Percentiles rank a stretch among this genome's conserved stretches.
Conservation (phyloP, 2,888 invertebrate genomes). For the Athalia circularis region DNA sequence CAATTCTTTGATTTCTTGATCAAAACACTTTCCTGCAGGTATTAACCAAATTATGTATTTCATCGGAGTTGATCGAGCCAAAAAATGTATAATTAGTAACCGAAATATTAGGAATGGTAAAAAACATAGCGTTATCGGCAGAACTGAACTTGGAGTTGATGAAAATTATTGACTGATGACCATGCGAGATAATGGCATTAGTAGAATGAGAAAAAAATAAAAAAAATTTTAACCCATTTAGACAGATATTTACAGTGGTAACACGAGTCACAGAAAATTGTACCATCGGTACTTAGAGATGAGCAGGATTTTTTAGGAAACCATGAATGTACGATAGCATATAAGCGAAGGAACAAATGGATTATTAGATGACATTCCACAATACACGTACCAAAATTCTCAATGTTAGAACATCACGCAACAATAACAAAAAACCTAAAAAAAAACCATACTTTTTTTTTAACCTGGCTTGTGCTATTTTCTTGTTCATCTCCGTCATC, state of each 20-base stretch:
- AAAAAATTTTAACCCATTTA: not conserved
- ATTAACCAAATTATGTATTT: not conserved
- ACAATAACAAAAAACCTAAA: constrained; percentile 49
- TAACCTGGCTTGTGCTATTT: constrained; percentile 72
- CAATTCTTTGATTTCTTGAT: constrained; percentile 80
- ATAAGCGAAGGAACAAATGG: not conserved
- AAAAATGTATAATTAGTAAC: not conserved
- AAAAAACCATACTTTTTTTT: constrained; percentile 69
- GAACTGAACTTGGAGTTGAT: too few species aligned
- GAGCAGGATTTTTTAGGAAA: not conserved
- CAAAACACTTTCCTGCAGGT: constrained; percentile 80
- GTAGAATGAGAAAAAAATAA: not conserved
- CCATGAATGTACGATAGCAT: not conserved
- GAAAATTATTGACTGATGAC: not conserved
- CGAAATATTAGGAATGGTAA: not conserved
- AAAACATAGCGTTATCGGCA: too few species aligned
- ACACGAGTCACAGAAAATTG: not conserved
- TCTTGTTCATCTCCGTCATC: constrained; percentile 85
- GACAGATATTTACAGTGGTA: not conserved
- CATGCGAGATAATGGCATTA: not conserved
- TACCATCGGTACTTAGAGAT: not conserved
- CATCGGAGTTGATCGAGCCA: not conserved
- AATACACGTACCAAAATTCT: constrained; percentile 21
- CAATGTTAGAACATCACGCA: constrained; percentile 35
- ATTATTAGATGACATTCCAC: not conserved